Conservation (phyloP, 2,113 vertebrate species). For the Motacilla alba region DNA sequence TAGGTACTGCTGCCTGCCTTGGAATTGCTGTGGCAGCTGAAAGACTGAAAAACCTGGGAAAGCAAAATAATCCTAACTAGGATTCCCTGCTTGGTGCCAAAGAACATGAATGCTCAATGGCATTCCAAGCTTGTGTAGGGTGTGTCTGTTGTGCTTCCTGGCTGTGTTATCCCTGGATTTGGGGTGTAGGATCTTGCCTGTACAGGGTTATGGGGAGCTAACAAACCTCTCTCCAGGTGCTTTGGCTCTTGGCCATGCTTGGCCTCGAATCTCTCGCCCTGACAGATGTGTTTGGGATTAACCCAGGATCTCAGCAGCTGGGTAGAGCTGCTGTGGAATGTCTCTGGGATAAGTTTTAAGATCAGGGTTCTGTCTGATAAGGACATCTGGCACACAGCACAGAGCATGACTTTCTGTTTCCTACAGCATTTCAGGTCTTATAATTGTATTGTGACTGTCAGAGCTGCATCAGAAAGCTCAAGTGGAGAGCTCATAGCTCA, state of each 20-base stretch:
- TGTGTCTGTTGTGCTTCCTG: not conserved
- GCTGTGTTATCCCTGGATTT: not conserved
- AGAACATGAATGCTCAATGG: not conserved
- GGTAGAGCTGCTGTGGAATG: not conserved
- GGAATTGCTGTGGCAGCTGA: slow-evolving; percentile 28
- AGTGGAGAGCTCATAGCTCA: not conserved
- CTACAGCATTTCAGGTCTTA: not conserved
- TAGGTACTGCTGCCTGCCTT: not conserved
- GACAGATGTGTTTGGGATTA: not conserved
- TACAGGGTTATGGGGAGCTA: not conserved
- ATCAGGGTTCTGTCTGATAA: not conserved
- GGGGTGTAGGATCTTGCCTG: not conserved
- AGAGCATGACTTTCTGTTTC: not conserved
- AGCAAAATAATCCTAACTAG: not conserved
- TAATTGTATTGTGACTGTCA: not conserved
- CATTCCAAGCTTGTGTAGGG: not conserved
- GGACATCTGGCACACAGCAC: not conserved
- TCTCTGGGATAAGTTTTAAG: not conserved
- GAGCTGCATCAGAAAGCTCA: not conserved
- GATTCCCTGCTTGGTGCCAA: not conserved
- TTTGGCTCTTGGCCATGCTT: not conserved
- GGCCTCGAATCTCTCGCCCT: not conserved
- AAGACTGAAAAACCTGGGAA: not conserved
- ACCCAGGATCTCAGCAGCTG: not conserved
- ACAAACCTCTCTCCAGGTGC: not conserved